Evolutionary conservation across 64 coral and sea anemone genomes (phyloP).

Genomic region (Hydrozoanthus tunicans): DNA sequence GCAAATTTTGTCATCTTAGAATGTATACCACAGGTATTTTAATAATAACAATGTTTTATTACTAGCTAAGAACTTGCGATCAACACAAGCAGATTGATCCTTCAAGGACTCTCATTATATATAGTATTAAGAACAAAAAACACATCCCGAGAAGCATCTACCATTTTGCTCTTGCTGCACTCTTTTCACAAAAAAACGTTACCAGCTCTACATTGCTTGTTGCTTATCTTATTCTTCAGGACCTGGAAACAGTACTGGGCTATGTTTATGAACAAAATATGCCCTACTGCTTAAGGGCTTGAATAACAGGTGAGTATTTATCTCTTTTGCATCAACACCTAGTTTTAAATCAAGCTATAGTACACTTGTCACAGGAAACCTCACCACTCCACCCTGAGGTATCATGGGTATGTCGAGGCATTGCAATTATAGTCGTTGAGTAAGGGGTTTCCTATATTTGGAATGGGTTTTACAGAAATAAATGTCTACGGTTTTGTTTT

Average conservation of each 20-base stretch:
- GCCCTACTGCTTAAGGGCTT: too few species aligned
- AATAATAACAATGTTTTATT: slow-evolving; percentile 25
- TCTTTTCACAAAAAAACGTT: not conserved
- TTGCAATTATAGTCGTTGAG: too few species aligned
- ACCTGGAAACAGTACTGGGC: not conserved
- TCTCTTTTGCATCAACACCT: too few species aligned
- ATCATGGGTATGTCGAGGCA: too few species aligned
- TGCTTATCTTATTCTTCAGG: not conserved
- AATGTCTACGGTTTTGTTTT: too few species aligned
- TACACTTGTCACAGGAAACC: too few species aligned
- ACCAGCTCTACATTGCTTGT: not conserved
- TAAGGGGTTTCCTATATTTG: too few species aligned
- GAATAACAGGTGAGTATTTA: too few species aligned
- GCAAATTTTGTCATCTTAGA: not conserved
- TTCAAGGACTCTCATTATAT: not conserved
- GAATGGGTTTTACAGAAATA: too few species aligned
- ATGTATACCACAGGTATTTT: not conserved
- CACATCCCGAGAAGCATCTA: not conserved
- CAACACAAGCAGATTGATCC: slow-evolving; percentile 42
- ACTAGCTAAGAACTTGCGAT: slow-evolving; percentile 31
- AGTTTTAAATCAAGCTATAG: too few species aligned
- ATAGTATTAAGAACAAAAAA: slow-evolving; percentile 26
- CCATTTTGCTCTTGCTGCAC: slow-evolving; percentile 15
- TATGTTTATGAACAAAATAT: too few species aligned
- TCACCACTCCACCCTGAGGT: too few species aligned